Conservation (phyloP, 2,113 vertebrate species). For the Heteronetta atricapilla region DNA sequence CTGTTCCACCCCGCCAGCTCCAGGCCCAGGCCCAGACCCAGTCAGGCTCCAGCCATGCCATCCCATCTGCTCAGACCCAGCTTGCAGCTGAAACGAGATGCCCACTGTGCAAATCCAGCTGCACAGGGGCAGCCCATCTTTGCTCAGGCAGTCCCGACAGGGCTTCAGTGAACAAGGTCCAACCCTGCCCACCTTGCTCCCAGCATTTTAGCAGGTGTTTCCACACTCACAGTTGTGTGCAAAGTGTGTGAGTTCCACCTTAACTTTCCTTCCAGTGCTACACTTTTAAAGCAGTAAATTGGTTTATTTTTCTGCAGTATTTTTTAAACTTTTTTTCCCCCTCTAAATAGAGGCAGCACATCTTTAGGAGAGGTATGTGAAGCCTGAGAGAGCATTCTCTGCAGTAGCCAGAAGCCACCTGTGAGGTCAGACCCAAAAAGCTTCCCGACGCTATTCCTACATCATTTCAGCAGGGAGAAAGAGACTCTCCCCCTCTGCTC, state of each 20-base stretch:
- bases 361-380: neutral
- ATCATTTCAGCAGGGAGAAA: neutral
- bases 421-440: neutral
- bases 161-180: neutral
- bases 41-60: neutral
- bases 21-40: no score
- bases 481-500: neutral
- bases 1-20: neutral
- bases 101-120: neutral
- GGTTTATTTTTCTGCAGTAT: neutral
- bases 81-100: neutral
- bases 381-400: accelerated
- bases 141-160: neutral
- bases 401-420: neutral
- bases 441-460: neutral
- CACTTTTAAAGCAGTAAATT: neutral
- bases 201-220: neutral
- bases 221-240: neutral
- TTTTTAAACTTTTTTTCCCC: neutral
- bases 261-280: neutral
- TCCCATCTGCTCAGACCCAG: neutral
- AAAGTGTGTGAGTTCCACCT: neutral
- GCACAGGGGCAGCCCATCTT: neutral
- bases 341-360: neutral
- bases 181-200: neutral